phyloP scores from a whole-genome alignment of 2,113 vertebrate species.

The Ptyas mucosa region DNA sequence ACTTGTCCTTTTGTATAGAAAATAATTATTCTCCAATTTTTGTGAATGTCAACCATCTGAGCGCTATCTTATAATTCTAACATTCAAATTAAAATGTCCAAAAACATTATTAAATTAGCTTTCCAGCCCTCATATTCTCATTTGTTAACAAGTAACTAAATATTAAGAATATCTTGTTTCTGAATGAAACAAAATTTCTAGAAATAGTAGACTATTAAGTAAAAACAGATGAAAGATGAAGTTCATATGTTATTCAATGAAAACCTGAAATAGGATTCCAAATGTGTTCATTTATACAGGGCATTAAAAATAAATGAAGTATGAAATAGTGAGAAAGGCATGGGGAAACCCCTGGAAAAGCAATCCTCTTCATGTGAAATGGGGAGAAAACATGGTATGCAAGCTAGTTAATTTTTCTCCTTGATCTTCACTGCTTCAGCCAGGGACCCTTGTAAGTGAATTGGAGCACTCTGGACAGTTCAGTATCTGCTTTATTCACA shows the following conservation, averaged over 20 bases:
- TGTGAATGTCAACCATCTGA: neutral
- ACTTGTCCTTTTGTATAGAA: neutral
- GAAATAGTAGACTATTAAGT: slow-evolving; percentile 15
- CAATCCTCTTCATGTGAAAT: neutral
- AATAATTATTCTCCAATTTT: neutral
- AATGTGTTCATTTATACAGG: slow-evolving; percentile 14
- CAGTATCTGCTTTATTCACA: neutral
- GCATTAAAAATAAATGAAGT: slow-evolving; percentile 18
- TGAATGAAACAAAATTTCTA: slow-evolving; percentile 50
- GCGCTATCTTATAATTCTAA: slow-evolving; percentile 1
- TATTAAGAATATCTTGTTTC: neutral
- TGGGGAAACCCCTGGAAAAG: neutral
- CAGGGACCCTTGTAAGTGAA: neutral
- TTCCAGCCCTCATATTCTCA: slow-evolving; percentile 14
- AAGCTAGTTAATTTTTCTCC: neutral
- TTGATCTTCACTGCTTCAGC: neutral
- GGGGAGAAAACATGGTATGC: neutral
- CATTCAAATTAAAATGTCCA: neutral
- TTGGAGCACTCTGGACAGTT: neutral
- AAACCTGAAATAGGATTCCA: slow-evolving; percentile 37
- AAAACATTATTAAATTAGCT: slow-evolving; percentile 6
- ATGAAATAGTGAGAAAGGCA: neutral
- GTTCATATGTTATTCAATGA: slow-evolving; percentile 28
- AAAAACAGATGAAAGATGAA: slow-evolving; percentile 27
- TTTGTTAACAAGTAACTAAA: neutral